A percentile compares a stretch with the other conserved stretches of the same genome.
Conservation (phyloP, 2,888 invertebrate genomes). For the Drosophila dives region DNA sequence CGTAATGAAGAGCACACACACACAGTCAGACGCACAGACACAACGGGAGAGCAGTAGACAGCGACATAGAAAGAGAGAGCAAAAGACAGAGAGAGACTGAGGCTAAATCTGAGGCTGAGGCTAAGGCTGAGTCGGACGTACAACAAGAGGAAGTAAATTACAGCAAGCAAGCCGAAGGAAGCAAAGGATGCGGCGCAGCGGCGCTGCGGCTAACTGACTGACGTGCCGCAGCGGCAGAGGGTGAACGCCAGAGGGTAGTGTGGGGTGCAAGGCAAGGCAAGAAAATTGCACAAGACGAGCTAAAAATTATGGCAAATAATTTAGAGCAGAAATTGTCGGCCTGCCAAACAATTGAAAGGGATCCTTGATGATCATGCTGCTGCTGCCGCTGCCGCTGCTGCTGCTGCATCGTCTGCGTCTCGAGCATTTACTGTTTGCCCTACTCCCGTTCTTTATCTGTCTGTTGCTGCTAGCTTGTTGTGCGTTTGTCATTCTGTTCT, state of each 20-base stretch:
- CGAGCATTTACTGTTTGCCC: constrained; percentile 31
- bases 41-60: constrained; percentile 48
- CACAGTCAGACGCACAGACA: constrained; percentile 18
- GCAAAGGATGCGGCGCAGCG: constrained; percentile 60
- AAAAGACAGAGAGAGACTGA: constrained; percentile 12
- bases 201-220: constrained; percentile 44
- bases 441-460: constrained; percentile 34
- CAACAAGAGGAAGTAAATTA: constrained; percentile 76
- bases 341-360: constrained; percentile 62
- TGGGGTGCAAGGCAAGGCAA: constrained; percentile 1
- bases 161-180: constrained; percentile 57
- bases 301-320: constrained; percentile 82
- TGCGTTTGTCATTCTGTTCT: constrained; percentile 72
- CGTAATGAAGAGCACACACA: constrained; percentile 71
- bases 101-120: constrained; percentile 25
- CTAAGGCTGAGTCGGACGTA: constrained; percentile 34
- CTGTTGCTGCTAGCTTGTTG: constrained; percentile 46
- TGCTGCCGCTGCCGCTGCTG: constrained; percentile 27
- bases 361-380: constrained; percentile 41
- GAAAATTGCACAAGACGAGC: constrained; percentile 57
- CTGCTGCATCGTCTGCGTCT: constrained; percentile 41
- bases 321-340: constrained; percentile 77
- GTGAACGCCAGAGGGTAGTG: constrained; percentile 16
- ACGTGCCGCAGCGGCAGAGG: constrained; percentile 44
- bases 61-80: constrained; percentile 34